Evolutionary conservation across 2,113 vertebrate species (phyloP), one percentile per base, ranked within the genome.

Genomic region (Caranx ignobilis): DNA sequence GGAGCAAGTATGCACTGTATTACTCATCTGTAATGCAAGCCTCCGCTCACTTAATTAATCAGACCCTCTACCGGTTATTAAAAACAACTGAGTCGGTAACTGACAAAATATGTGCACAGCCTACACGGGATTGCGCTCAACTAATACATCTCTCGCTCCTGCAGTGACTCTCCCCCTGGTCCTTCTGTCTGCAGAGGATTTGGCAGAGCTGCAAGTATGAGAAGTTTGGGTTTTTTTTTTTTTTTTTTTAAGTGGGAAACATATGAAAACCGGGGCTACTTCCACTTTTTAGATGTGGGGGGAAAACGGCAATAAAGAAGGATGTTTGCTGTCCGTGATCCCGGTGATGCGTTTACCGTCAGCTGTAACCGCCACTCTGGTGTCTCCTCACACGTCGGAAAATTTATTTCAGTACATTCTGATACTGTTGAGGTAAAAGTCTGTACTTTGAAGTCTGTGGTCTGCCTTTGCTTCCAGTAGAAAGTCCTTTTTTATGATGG

Each of bases 21-120:
- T 91, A 92, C 84, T 89, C 87, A 83, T 86, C 63, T 79, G 55
- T 90, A 84, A 93, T 82, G 75, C 75, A 66, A 85, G 83, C 79
- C 81, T 74, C 77, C 4, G 52, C 67, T 84, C 66, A 77, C 69
- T 52, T 87, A 80, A 86, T 91, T 80, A 86, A 89, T 86, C 86
- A 70, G 69, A 65, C 61, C 45, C 57, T 89, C 71, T 62, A 54
- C 50, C 13, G 31, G 79, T 88, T 83, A 87, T 79, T 84, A 66
- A 71, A 90, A 81, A 77, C 60, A 87, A 86, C 80, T 59, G 81
- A 83, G 69, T 81, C 7, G 4, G 61, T 88, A 84, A 90, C 65
- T 72, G 62, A 72, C 56, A 64, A 79, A 89, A 77, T 86, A 72
- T 90, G 86, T 83, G 81, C 18, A 1, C 34, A 69, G 79, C 41